Conservation (phyloP, 2,797 vertebrate genomes). For the Parotocinclus haroldoi region DNA sequence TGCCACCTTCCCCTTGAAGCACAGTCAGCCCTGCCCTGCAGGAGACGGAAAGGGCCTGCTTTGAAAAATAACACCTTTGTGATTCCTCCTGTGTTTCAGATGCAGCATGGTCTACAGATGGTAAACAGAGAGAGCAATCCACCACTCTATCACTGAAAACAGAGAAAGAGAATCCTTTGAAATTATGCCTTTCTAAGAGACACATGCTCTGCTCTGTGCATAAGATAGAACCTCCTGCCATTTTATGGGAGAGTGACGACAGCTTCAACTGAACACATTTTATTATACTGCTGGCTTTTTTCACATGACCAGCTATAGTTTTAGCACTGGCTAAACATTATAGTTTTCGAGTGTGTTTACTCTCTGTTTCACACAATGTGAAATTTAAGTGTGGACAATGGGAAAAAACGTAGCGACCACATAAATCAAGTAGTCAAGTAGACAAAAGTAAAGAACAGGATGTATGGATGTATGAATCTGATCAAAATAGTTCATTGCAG, state of each 20-base stretch:
- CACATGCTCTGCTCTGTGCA: conserved; percentile 19
- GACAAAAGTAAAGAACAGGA: neutral
- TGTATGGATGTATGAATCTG: neutral
- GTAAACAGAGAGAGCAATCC: conserved; percentile 57
- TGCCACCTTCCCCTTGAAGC: conserved; percentile 92
- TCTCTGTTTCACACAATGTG: neutral
- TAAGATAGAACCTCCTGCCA: conserved; percentile 57
- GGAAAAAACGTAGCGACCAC: neutral
- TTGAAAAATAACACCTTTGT: conserved; percentile 99
- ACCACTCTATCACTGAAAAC: conserved; percentile 4
- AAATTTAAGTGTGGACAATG: neutral
- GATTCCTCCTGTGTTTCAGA: conserved; percentile 91
- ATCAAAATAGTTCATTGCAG: too few species aligned
- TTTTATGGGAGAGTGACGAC: conserved; percentile 73
- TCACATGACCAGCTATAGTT: conserved; percentile 6
- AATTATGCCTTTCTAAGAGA: conserved; percentile 70
- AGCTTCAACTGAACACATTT: conserved; percentile 51
- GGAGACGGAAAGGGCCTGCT: conserved; percentile 87
- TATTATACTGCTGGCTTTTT: conserved; percentile 17
- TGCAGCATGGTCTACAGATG: conserved; percentile 94
- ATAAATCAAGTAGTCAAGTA: neutral
- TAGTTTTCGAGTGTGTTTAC: neutral
- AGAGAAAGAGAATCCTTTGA: conserved; percentile 69
- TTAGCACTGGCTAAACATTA: conserved; percentile 1
- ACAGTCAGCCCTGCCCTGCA: conserved; percentile 83